A percentile compares a stretch with the other conserved stretches of the same genome.
These are phyloP conservation scores for Caenorhabditis sinica DNA, from an alignment of 2,888 invertebrate genomes.

Conservation along the genomic window DNA sequence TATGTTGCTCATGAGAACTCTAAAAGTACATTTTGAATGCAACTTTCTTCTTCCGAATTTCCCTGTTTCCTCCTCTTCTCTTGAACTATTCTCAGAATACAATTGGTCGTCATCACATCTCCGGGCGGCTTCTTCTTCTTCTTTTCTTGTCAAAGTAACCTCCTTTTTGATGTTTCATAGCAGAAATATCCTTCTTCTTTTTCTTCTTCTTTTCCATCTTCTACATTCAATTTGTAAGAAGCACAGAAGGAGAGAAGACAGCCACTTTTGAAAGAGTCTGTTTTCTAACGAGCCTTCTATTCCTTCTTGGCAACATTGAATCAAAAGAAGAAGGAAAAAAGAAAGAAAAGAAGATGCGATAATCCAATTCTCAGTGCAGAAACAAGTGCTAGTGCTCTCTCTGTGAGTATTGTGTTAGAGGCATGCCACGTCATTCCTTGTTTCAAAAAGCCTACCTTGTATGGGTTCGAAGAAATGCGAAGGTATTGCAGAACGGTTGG, in stretches of 20 bases:
- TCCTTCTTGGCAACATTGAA: conserved; percentile 56
- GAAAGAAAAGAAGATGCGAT: conserved; percentile 39
- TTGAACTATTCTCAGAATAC: conserved; percentile 26
- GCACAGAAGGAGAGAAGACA: conserved; percentile 37
- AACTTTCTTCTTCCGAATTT: conserved; percentile 17
- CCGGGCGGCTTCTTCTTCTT: conserved; percentile 3
- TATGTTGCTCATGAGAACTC: conserved; percentile 6
- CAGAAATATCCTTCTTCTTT: conserved; percentile 26
- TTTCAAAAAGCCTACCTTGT: conserved; percentile 66
- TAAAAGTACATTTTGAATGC: conserved; percentile 12
- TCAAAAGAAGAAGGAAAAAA: conserved; percentile 39
- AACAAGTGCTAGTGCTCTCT: conserved; percentile 53
- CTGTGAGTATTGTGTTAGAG: conserved; percentile 32
- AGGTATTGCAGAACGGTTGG: conserved; percentile 82
- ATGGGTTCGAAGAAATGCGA: conserved; percentile 79
- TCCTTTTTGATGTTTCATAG: conserved; percentile 61
- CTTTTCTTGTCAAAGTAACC: conserved; percentile 41
- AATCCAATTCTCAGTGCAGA: conserved; percentile 46
- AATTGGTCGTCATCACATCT: conserved; percentile 47
- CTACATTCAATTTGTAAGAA: conserved; percentile 54
- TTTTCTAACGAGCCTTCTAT: conserved; percentile 31
- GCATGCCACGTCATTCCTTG: conserved; percentile 51
- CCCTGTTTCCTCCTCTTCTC: conserved; percentile 9
- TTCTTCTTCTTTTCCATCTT: conserved; percentile 12
- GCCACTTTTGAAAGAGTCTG: conserved; percentile 54